Evolutionary conservation across 2,888 invertebrate genomes (phyloP).

Genomic region (Sipha maydis): DNA sequence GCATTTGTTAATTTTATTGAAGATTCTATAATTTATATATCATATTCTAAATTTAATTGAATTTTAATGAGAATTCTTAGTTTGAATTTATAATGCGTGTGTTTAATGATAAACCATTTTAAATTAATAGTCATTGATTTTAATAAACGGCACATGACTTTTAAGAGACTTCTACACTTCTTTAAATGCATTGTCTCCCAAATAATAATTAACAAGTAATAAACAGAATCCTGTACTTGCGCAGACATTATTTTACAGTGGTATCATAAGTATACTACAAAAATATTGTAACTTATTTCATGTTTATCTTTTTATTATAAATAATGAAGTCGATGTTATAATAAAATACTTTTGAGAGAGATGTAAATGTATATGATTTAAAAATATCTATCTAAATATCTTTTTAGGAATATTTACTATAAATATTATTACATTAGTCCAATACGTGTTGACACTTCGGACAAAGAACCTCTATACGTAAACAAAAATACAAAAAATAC

Average conservation of each 20-base stretch:
- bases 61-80: neutral
- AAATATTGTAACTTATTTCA: neutral
- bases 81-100: neutral
- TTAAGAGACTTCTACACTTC: neutral
- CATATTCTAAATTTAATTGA: too few species aligned
- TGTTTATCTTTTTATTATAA: neutral
- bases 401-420: neutral
- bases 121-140: neutral
- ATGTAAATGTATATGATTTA: neutral
- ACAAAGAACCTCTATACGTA: too few species aligned
- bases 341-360: too few species aligned
- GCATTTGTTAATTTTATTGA: too few species aligned
- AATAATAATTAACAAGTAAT: neutral
- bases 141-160: neutral
- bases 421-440: neutral
- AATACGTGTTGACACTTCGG: too few species aligned
- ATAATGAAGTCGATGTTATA: neutral
- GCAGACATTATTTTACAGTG: neutral
- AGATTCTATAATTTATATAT: too few species aligned
- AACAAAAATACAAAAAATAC: too few species aligned
- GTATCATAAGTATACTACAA: neutral
- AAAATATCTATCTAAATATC: too few species aligned
- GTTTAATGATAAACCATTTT: neutral
- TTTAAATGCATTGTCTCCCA: neutral
- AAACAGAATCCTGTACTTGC: neutral